Percentiles rank a stretch among this genome's conserved stretches.
Conservation (phyloP, 2,888 invertebrate genomes). For the Strigamia crassipes region DNA sequence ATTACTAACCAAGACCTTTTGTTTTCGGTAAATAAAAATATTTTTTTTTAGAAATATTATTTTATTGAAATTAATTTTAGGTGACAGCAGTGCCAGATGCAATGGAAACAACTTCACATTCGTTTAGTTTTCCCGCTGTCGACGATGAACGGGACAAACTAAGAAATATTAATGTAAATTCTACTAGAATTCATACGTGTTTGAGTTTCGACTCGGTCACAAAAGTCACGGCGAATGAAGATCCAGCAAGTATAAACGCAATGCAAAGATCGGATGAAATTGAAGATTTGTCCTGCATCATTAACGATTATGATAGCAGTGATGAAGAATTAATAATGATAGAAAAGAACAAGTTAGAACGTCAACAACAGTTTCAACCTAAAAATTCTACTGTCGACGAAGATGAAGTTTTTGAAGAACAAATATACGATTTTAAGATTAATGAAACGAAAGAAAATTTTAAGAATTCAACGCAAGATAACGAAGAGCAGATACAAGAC, state of each 20-base stretch:
- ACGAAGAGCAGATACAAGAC: neutral
- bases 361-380: neutral
- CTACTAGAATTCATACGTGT: neutral
- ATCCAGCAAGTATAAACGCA: neutral
- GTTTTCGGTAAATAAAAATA: neutral
- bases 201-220: neutral
- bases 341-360: neutral
- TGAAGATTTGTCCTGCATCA: neutral
- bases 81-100: neutral
- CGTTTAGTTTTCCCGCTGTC: neutral
- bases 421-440: neutral
- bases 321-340: neutral
- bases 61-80: neutral
- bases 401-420: neutral
- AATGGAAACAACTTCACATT: neutral
- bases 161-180: neutral
- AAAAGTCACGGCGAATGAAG: neutral
- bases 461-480: neutral
- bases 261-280: conserved; percentile 43
- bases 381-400: neutral
- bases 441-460: neutral
- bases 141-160: neutral
- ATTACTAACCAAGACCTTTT: neutral
- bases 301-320: neutral
- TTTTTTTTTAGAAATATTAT: neutral